Evolutionary conservation across 1,140 invertebrate genomes (phyloP), one percentile per base, ranked within the genome.

Genomic region (Drosophila lacteicornis): DNA sequence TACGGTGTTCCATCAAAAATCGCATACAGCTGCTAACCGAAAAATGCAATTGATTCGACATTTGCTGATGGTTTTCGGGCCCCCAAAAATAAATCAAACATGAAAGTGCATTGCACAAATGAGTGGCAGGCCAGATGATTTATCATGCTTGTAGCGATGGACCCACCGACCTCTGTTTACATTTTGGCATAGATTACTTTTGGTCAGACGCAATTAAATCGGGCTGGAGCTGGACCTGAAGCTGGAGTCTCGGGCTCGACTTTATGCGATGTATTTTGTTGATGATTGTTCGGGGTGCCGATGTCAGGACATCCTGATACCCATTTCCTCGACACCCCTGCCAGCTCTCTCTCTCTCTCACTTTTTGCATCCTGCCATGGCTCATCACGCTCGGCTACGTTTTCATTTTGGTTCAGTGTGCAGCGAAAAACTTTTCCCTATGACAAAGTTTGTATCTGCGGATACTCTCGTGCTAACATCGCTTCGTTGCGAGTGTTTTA

Each of bases 171-270:
- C 47, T 17, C 56, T 61, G 68, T 61, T 80, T 81, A 74, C 60
- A 76, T 80, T 80, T 70, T 60, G 59, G 58, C 58, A 57, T 68
- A 58, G 60, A 65, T 75, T 59, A 69, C 59, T 85, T 77, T 61
- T 45, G 75, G 56, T 68, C 50, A 80, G 65, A 84, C 70, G 82
- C 82, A 85, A 84, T 84, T 84, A 81, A 81, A 74, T 85, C 51
- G 46, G 60, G 79, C 56, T 84, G 12, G 0, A 38, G 13, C 17
- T 78, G 67, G 30, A 70, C 46, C 57, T 38, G 13, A 46, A 9
- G 9, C 8, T 33, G 33, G 30, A 30, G 73, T 40, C 47, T 27
- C 45, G 46, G 57, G 49, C 73, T 51, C 66, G 11, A 47, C 56
- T 73, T 81, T 61, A 47, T 68, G 61, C 15, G 27, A 45, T 65